Percentiles rank a stretch among this genome's conserved stretches.
phyloP scores from a whole-genome alignment of 2,797 vertebrate species.

The Rhinoraja longicauda region DNA sequence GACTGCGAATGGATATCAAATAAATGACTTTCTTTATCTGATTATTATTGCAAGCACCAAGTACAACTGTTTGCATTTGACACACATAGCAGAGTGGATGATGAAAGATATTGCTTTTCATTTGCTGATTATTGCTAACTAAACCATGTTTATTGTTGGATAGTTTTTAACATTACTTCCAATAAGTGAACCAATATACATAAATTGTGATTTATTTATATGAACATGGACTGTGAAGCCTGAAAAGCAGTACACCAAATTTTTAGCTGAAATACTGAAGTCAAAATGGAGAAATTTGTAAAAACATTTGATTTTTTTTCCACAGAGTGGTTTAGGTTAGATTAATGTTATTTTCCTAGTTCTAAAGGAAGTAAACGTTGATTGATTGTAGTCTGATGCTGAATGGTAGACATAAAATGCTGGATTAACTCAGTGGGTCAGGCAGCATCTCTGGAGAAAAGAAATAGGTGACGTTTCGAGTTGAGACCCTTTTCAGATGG shows the following conservation, averaged over 20 bases:
- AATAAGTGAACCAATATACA: not conserved
- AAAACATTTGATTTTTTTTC: too few species aligned
- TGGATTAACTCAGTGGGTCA: too few species aligned
- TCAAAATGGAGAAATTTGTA: not conserved
- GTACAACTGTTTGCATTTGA: conserved; percentile 30
- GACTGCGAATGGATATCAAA: conserved; percentile 34
- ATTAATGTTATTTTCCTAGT: not conserved
- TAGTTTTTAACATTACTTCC: not conserved
- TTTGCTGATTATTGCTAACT: not conserved
- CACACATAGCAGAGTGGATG: not conserved
- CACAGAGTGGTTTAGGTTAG: not conserved
- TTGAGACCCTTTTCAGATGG: too few species aligned
- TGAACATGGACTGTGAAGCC: not conserved
- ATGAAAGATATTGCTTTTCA: conserved; percentile 18
- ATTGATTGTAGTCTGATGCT: not conserved
- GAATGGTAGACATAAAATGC: not conserved
- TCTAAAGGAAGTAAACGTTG: not conserved
- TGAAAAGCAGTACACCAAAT: not conserved
- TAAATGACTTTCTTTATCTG: conserved; percentile 34
- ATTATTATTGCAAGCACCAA: conserved; percentile 26
- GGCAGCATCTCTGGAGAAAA: too few species aligned
- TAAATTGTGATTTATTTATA: not conserved
- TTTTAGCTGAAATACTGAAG: not conserved
- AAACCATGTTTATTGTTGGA: not conserved
- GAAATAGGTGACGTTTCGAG: too few species aligned